phyloP scores from a whole-genome alignment of 2,888 invertebrate genomes.

The Aquatica leii region DNA sequence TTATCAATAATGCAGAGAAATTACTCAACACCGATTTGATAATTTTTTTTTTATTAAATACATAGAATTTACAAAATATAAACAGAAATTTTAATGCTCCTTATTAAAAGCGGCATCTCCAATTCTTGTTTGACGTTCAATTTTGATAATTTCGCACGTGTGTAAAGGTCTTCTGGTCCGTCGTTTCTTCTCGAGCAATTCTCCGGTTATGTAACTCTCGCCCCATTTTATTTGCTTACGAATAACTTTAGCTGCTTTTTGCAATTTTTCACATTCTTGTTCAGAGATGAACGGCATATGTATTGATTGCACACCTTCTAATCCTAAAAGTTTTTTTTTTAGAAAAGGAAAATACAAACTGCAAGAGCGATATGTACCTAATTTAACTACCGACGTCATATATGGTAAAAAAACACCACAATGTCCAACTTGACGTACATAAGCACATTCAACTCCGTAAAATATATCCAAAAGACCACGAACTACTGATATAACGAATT shows the following conservation, averaged over 20 bases:
- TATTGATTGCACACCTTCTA: conserved; percentile 51
- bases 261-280: conserved; percentile 50
- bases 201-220: conserved; percentile 51
- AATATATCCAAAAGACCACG: conserved; percentile 51
- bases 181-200: neutral
- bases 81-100: no score
- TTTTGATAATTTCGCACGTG: conserved; percentile 3
- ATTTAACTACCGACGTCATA: conserved; percentile 53
- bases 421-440: conserved; percentile 55
- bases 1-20: no score
- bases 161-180: neutral
- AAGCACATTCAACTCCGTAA: conserved; percentile 55
- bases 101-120: conserved; percentile 4
- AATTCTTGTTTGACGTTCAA: neutral
- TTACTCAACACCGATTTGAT: no score
- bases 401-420: conserved; percentile 55
- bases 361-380: conserved; percentile 43
- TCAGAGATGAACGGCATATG: conserved; percentile 55
- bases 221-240: conserved; percentile 52
- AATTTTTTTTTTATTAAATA: no score
- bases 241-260: conserved; percentile 48
- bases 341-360: neutral
- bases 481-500: conserved; percentile 52
- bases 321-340: conserved; percentile 43
- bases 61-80: no score